Conservation (phyloP, 2,888 invertebrate genomes). For the Ophioninae sp. region DNA sequence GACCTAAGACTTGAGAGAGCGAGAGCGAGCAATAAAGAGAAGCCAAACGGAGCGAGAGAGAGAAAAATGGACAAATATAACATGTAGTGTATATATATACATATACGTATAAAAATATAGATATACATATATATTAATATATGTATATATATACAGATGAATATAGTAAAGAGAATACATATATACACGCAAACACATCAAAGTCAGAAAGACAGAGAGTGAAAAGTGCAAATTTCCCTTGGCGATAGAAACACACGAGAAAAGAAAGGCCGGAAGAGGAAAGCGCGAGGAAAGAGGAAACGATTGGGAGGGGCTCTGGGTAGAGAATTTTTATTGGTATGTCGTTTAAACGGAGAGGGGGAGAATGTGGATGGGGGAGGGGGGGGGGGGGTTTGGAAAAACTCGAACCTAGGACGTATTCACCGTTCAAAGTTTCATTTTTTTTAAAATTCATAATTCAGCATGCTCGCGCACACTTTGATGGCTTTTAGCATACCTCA, state of each 20-base stretch:
- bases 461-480: slow-evolving; percentile 44
- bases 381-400: neutral
- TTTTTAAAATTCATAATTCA: slow-evolving; percentile 8
- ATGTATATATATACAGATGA: slow-evolving; percentile 15
- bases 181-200: slow-evolving; percentile 51
- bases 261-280: slow-evolving; percentile 25
- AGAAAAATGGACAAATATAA: slow-evolving; percentile 62
- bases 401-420: slow-evolving; percentile 8
- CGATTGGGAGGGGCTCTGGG: neutral
- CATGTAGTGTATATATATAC: slow-evolving; percentile 40
- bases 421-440: slow-evolving; percentile 30
- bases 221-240: slow-evolving; percentile 20
- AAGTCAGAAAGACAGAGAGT: slow-evolving; percentile 42
- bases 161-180: slow-evolving; percentile 25
- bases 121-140: slow-evolving; percentile 17
- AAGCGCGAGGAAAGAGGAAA: slow-evolving; percentile 60
- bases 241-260: neutral
- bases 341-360: neutral
- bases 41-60: slow-evolving; percentile 63
- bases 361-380: neutral
- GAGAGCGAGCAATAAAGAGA: slow-evolving; percentile 63
- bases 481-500: neutral
- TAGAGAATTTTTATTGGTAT: neutral
- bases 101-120: slow-evolving; percentile 8
- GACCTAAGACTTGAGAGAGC: slow-evolving; percentile 58